A percentile compares a stretch with the other conserved stretches of the same genome.
Evolutionary conservation across 2,797 vertebrate genomes (phyloP).

Genomic region (Xiphorhynchus erythropygius): DNA sequence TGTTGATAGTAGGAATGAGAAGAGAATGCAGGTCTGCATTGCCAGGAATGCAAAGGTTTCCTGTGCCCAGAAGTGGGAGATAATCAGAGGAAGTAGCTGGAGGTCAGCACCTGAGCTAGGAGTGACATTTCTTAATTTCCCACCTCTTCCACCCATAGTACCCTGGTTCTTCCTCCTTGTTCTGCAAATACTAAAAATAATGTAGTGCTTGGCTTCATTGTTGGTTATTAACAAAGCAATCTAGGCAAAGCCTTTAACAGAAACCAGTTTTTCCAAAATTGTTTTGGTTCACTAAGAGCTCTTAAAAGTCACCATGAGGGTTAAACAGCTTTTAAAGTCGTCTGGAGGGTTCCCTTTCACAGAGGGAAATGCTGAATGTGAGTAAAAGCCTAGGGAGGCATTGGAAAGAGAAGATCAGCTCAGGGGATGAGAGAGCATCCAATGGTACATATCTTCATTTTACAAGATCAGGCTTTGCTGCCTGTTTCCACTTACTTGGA

Average conservation of each 20-base stretch:
- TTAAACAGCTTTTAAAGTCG: background rate
- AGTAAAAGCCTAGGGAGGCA: background rate
- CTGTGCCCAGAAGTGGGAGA: background rate
- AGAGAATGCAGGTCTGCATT: background rate
- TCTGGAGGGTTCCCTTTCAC: background rate
- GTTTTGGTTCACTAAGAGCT: background rate
- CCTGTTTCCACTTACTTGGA: background rate
- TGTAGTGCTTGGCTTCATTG: background rate
- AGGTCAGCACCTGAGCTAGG: background rate
- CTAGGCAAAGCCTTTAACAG: background rate
- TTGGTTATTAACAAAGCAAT: background rate
- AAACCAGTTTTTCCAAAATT: background rate
- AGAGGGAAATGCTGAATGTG: background rate
- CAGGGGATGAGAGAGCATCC: background rate
- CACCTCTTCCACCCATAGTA: background rate
- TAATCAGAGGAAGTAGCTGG: background rate
- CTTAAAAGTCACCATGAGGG: background rate
- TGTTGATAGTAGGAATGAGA: background rate
- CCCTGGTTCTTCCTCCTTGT: background rate
- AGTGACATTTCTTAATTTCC: background rate
- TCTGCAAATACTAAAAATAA: background rate
- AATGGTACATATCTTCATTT: too few relatives aligned
- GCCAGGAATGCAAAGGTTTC: background rate
- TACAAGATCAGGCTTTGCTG: too few relatives aligned
- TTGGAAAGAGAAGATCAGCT: background rate